Conservation (phyloP, 2,113 vertebrate genomes). For the Mirza zaza region DNA sequence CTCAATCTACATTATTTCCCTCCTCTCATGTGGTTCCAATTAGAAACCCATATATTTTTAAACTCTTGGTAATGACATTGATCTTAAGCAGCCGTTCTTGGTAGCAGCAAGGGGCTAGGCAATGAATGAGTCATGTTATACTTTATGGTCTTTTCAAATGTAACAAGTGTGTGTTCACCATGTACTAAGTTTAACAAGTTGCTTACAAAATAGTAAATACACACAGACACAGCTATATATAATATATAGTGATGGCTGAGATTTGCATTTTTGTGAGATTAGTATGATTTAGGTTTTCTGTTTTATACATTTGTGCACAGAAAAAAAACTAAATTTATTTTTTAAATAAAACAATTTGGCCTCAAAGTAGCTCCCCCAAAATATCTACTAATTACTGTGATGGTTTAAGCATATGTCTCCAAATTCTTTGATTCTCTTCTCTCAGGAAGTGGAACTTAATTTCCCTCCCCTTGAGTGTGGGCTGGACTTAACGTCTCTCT, state of each 20-base stretch:
- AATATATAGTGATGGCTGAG: not conserved
- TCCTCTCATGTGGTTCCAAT: not conserved
- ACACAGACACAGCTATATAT: not conserved
- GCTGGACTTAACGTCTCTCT: not conserved
- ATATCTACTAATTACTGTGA: not conserved
- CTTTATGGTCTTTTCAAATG: not conserved
- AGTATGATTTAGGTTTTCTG: conserved; percentile 41
- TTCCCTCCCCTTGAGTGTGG: not conserved
- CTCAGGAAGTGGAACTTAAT: not conserved
- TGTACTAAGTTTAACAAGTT: not conserved
- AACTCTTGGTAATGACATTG: not conserved
- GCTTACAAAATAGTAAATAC: not conserved
- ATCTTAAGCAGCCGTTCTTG: not conserved
- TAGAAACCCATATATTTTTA: not conserved
- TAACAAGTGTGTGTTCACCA: not conserved
- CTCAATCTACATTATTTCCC: not conserved
- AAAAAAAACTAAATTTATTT: not conserved
- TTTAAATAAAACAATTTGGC: not conserved
- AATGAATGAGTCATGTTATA: not conserved
- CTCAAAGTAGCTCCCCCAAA: not conserved
- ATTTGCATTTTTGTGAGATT: not conserved
- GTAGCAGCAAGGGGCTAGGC: not conserved
- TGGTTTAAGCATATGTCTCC: not conserved
- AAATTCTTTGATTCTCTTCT: not conserved
- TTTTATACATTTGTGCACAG: not conserved